Conservation (phyloP, 2,888 invertebrate genomes). For the Tetanocera ferruginea region DNA sequence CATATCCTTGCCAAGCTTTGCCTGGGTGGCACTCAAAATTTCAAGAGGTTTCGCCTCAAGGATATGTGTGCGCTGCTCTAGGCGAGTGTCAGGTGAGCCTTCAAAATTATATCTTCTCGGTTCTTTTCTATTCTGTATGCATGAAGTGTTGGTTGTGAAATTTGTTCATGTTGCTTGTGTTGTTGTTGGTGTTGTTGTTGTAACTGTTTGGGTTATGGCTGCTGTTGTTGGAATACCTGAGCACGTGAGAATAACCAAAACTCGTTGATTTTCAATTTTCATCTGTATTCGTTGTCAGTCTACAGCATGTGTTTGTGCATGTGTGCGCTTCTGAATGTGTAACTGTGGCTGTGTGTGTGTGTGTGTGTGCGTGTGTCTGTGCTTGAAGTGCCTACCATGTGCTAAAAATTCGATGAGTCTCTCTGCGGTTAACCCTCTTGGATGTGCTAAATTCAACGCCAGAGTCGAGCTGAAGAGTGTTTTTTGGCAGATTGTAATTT, state of each 20-base stretch:
- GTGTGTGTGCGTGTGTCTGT: slow-evolving; percentile 39
- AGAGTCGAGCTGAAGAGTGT: not conserved
- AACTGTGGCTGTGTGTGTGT: slow-evolving; percentile 31
- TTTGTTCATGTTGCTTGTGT: slow-evolving; percentile 39
- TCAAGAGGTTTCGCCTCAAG: slow-evolving; percentile 6
- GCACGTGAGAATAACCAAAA: not conserved
- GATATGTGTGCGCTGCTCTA: not conserved
- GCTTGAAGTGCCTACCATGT: slow-evolving; percentile 44
- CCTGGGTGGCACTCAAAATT: slow-evolving; percentile 1
- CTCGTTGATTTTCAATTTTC: slow-evolving; percentile 4
- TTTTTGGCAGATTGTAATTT: not conserved
- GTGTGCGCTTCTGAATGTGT: not conserved
- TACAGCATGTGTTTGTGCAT: not conserved
- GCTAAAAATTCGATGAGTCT: not conserved
- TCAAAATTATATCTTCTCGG: not conserved
- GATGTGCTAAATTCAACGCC: not conserved
- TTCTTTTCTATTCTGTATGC: slow-evolving; percentile 47
- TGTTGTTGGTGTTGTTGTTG: slow-evolving; percentile 27
- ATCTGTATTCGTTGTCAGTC: slow-evolving; percentile 1
- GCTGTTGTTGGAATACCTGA: slow-evolving; percentile 4
- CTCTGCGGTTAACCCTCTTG: not conserved
- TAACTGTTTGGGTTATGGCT: not conserved
- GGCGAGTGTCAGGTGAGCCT: slow-evolving; percentile 37
- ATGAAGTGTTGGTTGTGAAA: slow-evolving; percentile 50
- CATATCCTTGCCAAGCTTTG: not conserved